Percentiles rank a stretch among this genome's conserved stretches.
Evolutionary conservation across 2,797 vertebrate genomes (phyloP).

Genomic region (Vipera ursinii): DNA sequence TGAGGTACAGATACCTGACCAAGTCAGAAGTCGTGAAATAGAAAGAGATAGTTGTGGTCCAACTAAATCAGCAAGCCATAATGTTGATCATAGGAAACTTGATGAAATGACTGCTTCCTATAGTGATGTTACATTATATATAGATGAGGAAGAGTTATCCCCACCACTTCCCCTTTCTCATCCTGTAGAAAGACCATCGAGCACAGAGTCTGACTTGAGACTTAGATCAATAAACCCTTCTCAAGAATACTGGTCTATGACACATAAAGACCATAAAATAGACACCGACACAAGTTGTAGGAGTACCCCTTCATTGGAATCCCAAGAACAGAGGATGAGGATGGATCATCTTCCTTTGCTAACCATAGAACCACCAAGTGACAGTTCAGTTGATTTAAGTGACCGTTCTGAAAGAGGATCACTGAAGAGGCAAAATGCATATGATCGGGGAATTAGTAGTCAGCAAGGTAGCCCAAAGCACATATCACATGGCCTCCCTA

Average conservation of each 20-base stretch:
- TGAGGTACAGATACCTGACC: conserved; percentile 74
- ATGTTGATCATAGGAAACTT: conserved; percentile 79
- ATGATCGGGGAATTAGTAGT: conserved; percentile 78
- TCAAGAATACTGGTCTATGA: conserved; percentile 92
- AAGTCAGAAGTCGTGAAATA: conserved; percentile 73
- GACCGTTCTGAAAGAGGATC: conserved; percentile 92
- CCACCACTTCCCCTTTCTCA: conserved; percentile 86
- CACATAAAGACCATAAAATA: conserved; percentile 86
- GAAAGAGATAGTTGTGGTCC: conserved; percentile 79
- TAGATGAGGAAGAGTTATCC: conserved; percentile 94
- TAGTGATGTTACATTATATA: conserved; percentile 95
- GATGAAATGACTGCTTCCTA: conserved; percentile 96
- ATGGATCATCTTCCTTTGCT: conserved; percentile 89
- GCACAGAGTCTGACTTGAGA: conserved; percentile 85
- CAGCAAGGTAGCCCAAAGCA: conserved; percentile 91
- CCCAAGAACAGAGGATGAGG: conserved; percentile 85
- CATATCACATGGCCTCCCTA: conserved; percentile 77
- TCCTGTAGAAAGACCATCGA: conserved; percentile 81
- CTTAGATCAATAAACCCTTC: conserved; percentile 81
- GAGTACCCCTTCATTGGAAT: conserved; percentile 90
- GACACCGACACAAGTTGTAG: conserved; percentile 92
- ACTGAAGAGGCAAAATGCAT: conserved; percentile 83
- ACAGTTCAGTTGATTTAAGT: conserved; percentile 93
- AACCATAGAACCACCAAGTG: conserved; percentile 92
- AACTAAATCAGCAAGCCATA: conserved; percentile 73